phyloP scores from a whole-genome alignment of 2,113 vertebrate species.

The Atherinomorus stipes region DNA sequence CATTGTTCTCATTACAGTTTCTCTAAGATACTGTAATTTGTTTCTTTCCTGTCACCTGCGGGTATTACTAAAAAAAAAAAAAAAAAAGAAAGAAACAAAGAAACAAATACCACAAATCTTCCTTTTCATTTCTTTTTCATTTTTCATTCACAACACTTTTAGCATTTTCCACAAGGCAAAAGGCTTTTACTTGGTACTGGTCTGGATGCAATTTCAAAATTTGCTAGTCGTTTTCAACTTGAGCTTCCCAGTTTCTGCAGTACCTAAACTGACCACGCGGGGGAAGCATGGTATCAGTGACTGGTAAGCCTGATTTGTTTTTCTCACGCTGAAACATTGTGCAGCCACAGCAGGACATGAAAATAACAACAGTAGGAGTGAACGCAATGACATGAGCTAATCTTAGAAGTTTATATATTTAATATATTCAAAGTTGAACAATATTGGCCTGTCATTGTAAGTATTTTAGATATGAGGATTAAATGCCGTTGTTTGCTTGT shows the following conservation, averaged over 20 bases:
- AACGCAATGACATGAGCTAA: not conserved
- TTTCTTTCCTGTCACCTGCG: too few relatives aligned
- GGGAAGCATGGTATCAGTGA: conserved; percentile 50
- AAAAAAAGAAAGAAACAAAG: too few relatives aligned
- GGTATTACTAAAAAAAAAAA: too few relatives aligned
- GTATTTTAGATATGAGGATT: not conserved
- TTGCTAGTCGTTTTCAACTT: not conserved
- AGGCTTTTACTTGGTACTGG: too few relatives aligned
- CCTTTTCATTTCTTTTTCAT: too few relatives aligned
- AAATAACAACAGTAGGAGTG: not conserved
- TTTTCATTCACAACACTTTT: too few relatives aligned
- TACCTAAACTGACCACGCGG: conserved; percentile 26
- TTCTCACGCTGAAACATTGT: not conserved
- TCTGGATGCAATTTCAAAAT: too few relatives aligned
- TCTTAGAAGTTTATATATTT: not conserved
- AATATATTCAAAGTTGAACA: not conserved
- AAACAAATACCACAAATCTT: too few relatives aligned
- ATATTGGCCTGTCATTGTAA: not conserved
- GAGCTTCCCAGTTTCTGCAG: conserved; percentile 6
- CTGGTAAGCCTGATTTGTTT: not conserved
- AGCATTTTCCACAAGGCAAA: too few relatives aligned
- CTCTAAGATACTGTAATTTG: too few relatives aligned
- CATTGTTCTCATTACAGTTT: too few relatives aligned
- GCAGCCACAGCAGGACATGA: not conserved
- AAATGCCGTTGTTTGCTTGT: too few relatives aligned